These are phyloP conservation scores for Suricata suricatta DNA, from an alignment of 2,113 vertebrate species.

Conservation along the genomic window DNA sequence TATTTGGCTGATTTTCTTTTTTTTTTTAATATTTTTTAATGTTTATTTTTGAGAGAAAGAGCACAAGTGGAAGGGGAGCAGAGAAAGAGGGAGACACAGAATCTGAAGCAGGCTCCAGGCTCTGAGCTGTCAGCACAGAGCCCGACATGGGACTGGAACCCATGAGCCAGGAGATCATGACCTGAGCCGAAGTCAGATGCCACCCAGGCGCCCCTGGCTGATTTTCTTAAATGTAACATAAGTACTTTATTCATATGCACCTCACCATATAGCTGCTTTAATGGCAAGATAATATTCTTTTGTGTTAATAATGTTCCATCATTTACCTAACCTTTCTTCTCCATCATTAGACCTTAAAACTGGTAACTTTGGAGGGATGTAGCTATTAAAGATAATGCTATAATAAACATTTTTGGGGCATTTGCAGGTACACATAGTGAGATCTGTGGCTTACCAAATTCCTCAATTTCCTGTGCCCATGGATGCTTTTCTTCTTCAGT, in stretches of 20 bases:
- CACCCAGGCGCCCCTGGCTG: neutral
- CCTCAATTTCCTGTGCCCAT: neutral
- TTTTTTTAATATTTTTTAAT: too few species aligned
- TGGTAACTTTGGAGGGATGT: neutral
- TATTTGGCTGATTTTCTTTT: neutral
- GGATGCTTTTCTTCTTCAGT: neutral
- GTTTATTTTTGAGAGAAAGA: too few species aligned
- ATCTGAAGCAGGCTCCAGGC: too few species aligned
- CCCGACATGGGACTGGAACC: too few species aligned
- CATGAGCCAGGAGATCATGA: too few species aligned
- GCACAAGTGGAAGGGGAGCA: too few species aligned
- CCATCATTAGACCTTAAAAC: conserved; percentile 31
- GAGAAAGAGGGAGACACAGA: too few species aligned
- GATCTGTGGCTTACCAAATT: neutral
- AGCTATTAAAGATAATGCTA: neutral
- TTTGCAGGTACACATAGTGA: neutral
- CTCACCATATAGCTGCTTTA: neutral
- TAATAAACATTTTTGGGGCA: neutral
- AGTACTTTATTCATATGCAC: neutral
- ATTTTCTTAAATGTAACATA: neutral
- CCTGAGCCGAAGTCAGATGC: too few species aligned
- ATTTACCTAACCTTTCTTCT: conserved; percentile 21
- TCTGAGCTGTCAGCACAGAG: too few species aligned
- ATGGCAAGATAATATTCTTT: neutral
- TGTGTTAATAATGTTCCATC: neutral